These are phyloP conservation scores for Linnaemya vulpina DNA, from an alignment of 2,888 invertebrate species.

Conservation along the genomic window DNA sequence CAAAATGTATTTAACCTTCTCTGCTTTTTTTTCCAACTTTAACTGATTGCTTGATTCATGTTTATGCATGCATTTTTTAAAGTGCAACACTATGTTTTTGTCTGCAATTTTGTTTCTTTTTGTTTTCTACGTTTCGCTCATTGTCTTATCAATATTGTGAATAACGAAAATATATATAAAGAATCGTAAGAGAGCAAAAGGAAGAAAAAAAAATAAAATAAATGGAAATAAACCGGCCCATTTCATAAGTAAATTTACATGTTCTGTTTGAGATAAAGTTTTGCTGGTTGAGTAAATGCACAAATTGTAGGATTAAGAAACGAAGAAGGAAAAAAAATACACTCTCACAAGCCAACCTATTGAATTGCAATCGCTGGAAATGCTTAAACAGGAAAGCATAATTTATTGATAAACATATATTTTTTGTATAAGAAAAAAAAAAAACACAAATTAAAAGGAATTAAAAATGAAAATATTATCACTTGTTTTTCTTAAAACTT, in stretches of 20 bases:
- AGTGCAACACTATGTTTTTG: constrained; percentile 70
- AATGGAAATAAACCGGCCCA: constrained; percentile 71
- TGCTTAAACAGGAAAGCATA: constrained; percentile 73
- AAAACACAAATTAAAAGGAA: background rate
- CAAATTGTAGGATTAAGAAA: constrained; percentile 56
- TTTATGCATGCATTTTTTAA: constrained; percentile 75
- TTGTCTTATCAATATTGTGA: constrained; percentile 71
- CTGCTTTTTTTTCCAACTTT: constrained; percentile 54
- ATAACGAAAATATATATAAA: constrained; percentile 44
- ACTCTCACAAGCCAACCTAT: constrained; percentile 14
- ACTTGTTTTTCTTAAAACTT: constrained; percentile 43
- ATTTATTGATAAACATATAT: constrained; percentile 71
- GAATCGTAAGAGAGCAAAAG: constrained; percentile 28
- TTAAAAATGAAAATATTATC: constrained; percentile 28
- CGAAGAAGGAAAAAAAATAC: too few relatives aligned
- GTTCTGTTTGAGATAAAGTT: constrained; percentile 72
- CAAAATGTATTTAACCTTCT: constrained; percentile 19
- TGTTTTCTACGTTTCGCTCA: constrained; percentile 33
- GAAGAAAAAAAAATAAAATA: constrained; percentile 34
- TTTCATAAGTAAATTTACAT: constrained; percentile 76
- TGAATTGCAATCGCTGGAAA: constrained; percentile 67
- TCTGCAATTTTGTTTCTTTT: constrained; percentile 12
- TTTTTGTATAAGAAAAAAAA: constrained; percentile 53
- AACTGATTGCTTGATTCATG: constrained; percentile 64
- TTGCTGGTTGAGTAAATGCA: constrained; percentile 67